phyloP scores from a whole-genome alignment of 2,797 vertebrate genomes.

The Cirrhinus mrigala region DNA sequence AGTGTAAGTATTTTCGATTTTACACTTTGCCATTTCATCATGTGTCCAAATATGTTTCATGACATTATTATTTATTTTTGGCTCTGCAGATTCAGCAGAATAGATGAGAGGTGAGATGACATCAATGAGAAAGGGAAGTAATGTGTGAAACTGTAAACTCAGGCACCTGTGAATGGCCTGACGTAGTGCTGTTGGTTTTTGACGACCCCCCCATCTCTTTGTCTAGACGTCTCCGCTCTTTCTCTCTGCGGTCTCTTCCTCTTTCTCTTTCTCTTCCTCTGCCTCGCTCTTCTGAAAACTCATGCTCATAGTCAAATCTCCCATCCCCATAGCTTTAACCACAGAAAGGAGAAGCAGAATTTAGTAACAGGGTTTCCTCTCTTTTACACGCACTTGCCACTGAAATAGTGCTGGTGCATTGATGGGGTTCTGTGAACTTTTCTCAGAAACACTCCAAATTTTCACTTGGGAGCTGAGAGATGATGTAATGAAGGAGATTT shows the following conservation, averaged over 20 bases:
- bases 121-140: neutral
- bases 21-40: neutral
- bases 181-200: conserved; percentile 65
- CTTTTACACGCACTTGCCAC: neutral
- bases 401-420: neutral
- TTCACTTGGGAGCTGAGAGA: neutral
- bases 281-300: conserved; percentile 73
- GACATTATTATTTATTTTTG: neutral
- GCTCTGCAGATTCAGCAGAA: neutral
- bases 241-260: conserved; percentile 72
- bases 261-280: conserved; percentile 78
- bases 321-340: conserved; percentile 68
- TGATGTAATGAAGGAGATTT: neutral
- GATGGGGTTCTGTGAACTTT: neutral
- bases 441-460: neutral
- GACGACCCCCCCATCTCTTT: conserved; percentile 68
- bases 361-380: neutral
- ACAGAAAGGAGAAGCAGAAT: conserved; percentile 40
- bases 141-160: neutral
- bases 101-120: neutral
- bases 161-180: conserved; percentile 41
- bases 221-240: conserved; percentile 70
- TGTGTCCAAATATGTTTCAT: neutral
- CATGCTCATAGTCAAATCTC: conserved; percentile 57
- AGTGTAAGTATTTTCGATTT: neutral